phyloP scores from a whole-genome alignment of 2,888 invertebrate genomes.

The Agrochola circellaris region DNA sequence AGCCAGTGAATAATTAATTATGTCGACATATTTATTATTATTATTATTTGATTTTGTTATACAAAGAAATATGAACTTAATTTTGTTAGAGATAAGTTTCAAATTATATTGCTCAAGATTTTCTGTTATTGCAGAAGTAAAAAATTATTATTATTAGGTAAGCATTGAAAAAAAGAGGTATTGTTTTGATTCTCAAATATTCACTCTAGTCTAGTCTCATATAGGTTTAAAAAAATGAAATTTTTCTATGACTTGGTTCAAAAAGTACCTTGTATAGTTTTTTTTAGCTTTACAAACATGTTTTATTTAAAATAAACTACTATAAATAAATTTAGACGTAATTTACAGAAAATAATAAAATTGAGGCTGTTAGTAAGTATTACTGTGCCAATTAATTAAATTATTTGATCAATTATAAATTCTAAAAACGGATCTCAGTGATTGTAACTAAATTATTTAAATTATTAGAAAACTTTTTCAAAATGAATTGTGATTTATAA shows the following conservation, averaged over 20 bases:
- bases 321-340: constrained; percentile 5
- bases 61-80: constrained; percentile 30
- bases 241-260: background rate
- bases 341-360: constrained; percentile 12
- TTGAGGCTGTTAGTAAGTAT: constrained; percentile 46
- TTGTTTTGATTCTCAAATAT: constrained; percentile 30
- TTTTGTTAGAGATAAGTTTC: constrained; percentile 28
- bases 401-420: constrained; percentile 30
- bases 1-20: constrained; percentile 22
- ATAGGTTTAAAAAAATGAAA: background rate
- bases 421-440: constrained; percentile 57
- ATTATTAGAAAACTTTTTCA: constrained; percentile 21
- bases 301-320: constrained; percentile 3
- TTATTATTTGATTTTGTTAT: background rate
- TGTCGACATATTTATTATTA: constrained; percentile 12
- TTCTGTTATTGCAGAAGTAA: constrained; percentile 36
- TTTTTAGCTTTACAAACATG: constrained; percentile 9
- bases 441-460: constrained; percentile 51
- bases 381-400: constrained; percentile 49
- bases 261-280: background rate
- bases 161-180: constrained; percentile 39
- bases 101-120: constrained; percentile 36
- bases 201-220: constrained; percentile 21
- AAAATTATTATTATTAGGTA: constrained; percentile 20
- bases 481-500: constrained; percentile 44